A percentile compares a stretch with the other conserved stretches of the same genome.
Evolutionary conservation across 37 sponge, comb jelly and placozoan genomes (phyloP).

Genomic region (Cladorhizidae sp.): DNA sequence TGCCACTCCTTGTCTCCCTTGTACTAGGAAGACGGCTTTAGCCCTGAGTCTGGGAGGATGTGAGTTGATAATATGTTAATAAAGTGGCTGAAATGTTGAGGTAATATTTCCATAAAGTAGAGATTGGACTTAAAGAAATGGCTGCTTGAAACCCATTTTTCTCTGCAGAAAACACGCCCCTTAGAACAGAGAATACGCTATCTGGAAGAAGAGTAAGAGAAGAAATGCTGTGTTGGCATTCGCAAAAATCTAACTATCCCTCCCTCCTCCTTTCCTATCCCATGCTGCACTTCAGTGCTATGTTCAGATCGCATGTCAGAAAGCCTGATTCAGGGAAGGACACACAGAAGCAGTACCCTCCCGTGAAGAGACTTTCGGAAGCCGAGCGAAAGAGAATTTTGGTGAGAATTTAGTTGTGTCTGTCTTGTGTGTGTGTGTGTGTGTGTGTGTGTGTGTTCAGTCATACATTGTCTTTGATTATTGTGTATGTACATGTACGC

Average conservation of each 20-base stretch:
- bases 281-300: not conserved
- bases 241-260: not conserved
- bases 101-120: too few species aligned
- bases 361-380: conserved; percentile 51
- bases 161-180: conserved; percentile 3
- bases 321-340: not conserved
- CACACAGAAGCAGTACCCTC: conserved; percentile 52
- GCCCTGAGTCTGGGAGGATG: too few species aligned
- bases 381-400: conserved; percentile 77
- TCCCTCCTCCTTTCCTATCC: too few species aligned
- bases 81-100: too few species aligned
- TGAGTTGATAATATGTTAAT: too few species aligned
- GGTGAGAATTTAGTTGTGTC: conserved; percentile 31
- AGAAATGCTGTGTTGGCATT: not conserved
- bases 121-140: too few species aligned
- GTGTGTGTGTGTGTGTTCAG: not conserved
- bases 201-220: conserved; percentile 54
- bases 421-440: not conserved
- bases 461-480: too few species aligned
- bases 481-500: too few species aligned
- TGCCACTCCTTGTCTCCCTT: too few species aligned
- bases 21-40: too few species aligned
- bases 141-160: too few species aligned
- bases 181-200: conserved; percentile 32
- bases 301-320: not conserved